Percentiles rank a stretch among this genome's conserved stretches.
Conservation (phyloP, 2,888 invertebrate species). For the Drosophila limbata region DNA sequence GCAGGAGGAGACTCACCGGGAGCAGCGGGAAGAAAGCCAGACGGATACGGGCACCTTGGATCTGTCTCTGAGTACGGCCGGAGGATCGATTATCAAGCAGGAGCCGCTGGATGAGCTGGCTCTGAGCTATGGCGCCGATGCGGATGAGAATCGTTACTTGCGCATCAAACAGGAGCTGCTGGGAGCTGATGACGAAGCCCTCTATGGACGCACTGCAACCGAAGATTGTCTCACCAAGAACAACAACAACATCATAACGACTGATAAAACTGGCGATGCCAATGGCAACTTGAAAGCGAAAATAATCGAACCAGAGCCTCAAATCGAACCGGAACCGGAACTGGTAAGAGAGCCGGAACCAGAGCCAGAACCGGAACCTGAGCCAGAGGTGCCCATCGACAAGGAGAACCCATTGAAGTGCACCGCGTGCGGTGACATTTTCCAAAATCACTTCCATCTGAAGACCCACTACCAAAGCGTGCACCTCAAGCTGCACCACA, state of each 20-base stretch:
- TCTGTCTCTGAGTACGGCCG: constrained; percentile 45
- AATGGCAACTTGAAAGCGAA: constrained; percentile 45
- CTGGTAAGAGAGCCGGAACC: constrained; percentile 40
- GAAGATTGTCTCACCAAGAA: constrained; percentile 29
- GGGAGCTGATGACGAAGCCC: constrained; percentile 48
- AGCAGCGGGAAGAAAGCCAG: background rate
- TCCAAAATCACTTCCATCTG: constrained; percentile 96
- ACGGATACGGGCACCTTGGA: constrained; percentile 35
- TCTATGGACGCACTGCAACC: constrained; percentile 25
- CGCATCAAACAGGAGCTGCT: constrained; percentile 79
- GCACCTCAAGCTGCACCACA: constrained; percentile 97
- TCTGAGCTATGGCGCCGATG: constrained; percentile 50
- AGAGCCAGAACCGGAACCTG: constrained; percentile 74
- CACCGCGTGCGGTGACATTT: constrained; percentile 96
- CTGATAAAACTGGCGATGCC: constrained; percentile 30
- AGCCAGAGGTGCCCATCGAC: constrained; percentile 94
- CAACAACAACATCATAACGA: constrained; percentile 38
- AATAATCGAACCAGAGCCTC: constrained; percentile 28
- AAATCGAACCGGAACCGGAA: background rate
- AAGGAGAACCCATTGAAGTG: constrained; percentile 96
- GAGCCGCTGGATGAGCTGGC: constrained; percentile 67
- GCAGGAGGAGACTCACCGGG: background rate
- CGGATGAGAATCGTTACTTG: constrained; percentile 73
- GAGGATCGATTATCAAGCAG: constrained; percentile 56
- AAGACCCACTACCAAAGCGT: constrained; percentile 98